phyloP scores from a whole-genome alignment of 2,797 vertebrate genomes.

The Myotis myotis region DNA sequence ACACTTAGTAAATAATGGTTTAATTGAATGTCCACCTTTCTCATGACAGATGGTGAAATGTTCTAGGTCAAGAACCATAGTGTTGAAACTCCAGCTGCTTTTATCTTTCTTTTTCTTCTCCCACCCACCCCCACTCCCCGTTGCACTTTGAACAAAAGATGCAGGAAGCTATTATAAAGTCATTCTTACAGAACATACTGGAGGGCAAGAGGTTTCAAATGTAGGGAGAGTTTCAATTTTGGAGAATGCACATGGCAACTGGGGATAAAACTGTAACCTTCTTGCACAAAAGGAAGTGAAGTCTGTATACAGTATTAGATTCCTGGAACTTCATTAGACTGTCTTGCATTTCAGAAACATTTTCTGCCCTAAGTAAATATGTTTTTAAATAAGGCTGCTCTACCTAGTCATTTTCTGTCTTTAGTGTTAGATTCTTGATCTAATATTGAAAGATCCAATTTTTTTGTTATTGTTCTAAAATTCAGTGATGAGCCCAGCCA shows the following conservation, averaged over 20 bases:
- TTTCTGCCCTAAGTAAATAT: not conserved
- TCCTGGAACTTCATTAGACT: not conserved
- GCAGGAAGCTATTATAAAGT: not conserved
- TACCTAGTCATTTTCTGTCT: not conserved
- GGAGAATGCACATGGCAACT: not conserved
- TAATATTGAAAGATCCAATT: not conserved
- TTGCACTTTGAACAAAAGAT: not conserved
- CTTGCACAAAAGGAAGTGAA: not conserved
- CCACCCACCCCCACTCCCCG: rapidly evolving
- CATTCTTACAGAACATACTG: not conserved
- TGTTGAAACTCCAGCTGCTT: not conserved
- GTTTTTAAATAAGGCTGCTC: not conserved
- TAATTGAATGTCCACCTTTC: not conserved
- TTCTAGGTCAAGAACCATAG: not conserved
- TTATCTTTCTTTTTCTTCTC: not conserved
- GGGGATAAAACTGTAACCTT: not conserved
- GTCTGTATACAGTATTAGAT: rapidly evolving
- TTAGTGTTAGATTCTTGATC: not conserved
- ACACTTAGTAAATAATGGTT: not conserved
- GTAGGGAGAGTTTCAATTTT: not conserved
- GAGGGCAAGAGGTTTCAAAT: not conserved
- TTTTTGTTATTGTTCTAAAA: not conserved
- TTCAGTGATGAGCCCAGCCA: not conserved
- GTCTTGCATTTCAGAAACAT: not conserved
- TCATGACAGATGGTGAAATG: not conserved